These are phyloP conservation scores for Resseliella maxima DNA, from an alignment of 2,888 invertebrate genomes.

Conservation along the genomic window DNA sequence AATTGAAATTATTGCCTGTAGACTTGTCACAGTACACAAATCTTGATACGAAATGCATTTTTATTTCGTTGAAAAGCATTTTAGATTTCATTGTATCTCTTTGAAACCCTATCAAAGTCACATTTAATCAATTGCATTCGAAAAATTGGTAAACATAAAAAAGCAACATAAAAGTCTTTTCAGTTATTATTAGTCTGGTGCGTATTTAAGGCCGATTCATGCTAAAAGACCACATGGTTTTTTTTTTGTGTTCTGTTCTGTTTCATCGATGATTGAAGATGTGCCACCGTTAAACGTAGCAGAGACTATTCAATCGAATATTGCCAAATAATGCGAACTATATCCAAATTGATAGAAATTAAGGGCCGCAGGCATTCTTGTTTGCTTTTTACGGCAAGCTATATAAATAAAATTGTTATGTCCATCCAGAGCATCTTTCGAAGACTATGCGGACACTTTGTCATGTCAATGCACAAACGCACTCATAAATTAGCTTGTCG, in stretches of 20 bases:
- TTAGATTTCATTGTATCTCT: neutral
- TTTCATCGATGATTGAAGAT: constrained; percentile 46
- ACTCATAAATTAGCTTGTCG: constrained; percentile 27
- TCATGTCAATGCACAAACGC: constrained; percentile 32
- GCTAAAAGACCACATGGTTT: neutral
- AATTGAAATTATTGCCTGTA: constrained; percentile 53
- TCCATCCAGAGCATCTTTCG: constrained; percentile 1
- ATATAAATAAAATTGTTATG: constrained; percentile 16
- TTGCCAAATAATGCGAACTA: constrained; percentile 10
- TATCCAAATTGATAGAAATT: constrained; percentile 39
- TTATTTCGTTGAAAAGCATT: neutral
- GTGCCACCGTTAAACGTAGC: constrained; percentile 8
- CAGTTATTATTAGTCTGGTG: constrained; percentile 19
- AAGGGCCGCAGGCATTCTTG: neutral
- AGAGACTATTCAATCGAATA: constrained; percentile 38
- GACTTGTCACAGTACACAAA: constrained; percentile 49
- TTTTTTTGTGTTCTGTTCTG: neutral
- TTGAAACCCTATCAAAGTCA: constrained; percentile 55
- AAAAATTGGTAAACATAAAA: constrained; percentile 31
- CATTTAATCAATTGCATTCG: constrained; percentile 10
- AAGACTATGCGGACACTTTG: constrained; percentile 10
- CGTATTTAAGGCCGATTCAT: neutral
- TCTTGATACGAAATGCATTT: neutral
- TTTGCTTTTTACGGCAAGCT: neutral
- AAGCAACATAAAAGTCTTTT: constrained; percentile 6